A percentile compares a stretch with the other conserved stretches of the same genome.
These are phyloP conservation scores for Oncorhynchus nerka DNA, from an alignment of 2,113 vertebrate genomes.

Conservation along the genomic window DNA sequence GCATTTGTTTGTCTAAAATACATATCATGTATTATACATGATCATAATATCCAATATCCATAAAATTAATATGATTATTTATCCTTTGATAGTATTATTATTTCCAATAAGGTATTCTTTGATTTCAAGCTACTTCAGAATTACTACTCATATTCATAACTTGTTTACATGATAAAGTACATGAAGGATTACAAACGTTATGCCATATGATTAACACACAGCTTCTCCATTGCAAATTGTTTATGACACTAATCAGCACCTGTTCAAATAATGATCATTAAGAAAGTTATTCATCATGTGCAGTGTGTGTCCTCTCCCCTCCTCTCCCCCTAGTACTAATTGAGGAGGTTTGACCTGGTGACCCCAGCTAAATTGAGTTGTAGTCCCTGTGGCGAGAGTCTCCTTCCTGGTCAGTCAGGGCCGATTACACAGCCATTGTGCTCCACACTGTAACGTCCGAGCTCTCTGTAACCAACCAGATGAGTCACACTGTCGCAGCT, in stretches of 20 bases:
- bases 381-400: slow-evolving; percentile 75
- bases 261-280: slow-evolving; percentile 77
- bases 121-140: not conserved
- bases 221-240: slow-evolving; percentile 68
- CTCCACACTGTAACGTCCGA: slow-evolving; percentile 65
- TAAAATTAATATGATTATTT: not conserved
- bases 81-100: not conserved
- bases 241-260: slow-evolving; percentile 70
- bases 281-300: slow-evolving; percentile 73
- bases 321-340: slow-evolving; percentile 65
- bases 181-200: slow-evolving; percentile 57
- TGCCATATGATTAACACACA: slow-evolving; percentile 57
- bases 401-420: slow-evolving; percentile 74
- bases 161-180: slow-evolving; percentile 30
- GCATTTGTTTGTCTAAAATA: slow-evolving; percentile 4
- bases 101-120: not conserved
- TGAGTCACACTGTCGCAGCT: slow-evolving; percentile 58
- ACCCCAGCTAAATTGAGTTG: slow-evolving; percentile 78
- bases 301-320: slow-evolving; percentile 57
- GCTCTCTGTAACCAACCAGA: slow-evolving; percentile 74
- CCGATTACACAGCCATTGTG: slow-evolving; percentile 75
- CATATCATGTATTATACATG: not conserved
- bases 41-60: not conserved
- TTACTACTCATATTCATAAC: slow-evolving; percentile 1
- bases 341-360: slow-evolving; percentile 74